Evolutionary conservation across 2,888 invertebrate genomes (phyloP).

Genomic region (Netelia fuscicornis): DNA sequence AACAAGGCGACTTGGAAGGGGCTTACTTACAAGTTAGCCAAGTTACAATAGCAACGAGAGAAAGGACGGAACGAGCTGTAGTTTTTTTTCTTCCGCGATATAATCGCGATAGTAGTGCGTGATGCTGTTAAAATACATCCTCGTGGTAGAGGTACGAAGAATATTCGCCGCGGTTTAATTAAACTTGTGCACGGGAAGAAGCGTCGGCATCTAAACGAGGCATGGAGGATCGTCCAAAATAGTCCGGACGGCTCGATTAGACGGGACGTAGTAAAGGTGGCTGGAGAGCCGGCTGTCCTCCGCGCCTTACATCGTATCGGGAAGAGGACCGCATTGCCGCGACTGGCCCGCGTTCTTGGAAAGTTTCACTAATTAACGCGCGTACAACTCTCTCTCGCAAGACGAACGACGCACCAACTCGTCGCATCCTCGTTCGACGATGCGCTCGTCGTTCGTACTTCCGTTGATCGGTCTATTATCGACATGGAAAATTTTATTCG

Average conservation of each 20-base stretch:
- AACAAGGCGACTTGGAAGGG: too few relatives aligned
- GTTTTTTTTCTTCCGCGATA: background rate
- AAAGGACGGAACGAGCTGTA: background rate
- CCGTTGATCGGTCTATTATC: constrained; percentile 37
- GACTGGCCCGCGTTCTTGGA: too few relatives aligned
- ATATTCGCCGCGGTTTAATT: background rate
- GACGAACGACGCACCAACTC: too few relatives aligned
- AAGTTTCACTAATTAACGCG: too few relatives aligned
- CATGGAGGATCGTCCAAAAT: constrained; percentile 12
- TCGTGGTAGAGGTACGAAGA: background rate
- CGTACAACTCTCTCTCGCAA: too few relatives aligned
- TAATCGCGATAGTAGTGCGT: background rate
- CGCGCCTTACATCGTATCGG: too few relatives aligned
- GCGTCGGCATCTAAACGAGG: constrained; percentile 29
- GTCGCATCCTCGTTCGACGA: constrained; percentile 19
- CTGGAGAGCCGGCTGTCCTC: too few relatives aligned
- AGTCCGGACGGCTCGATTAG: background rate
- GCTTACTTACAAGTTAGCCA: too few relatives aligned
- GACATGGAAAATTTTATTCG: constrained; percentile 27
- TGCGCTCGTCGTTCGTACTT: constrained; percentile 43
- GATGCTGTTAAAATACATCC: constrained; percentile 23
- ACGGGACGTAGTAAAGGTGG: too few relatives aligned
- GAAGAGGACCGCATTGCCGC: too few relatives aligned
- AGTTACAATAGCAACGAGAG: constrained; percentile 23
- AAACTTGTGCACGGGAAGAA: background rate